Evolutionary conservation across 2,888 invertebrate species (phyloP), one percentile per base, ranked within the genome.

Genomic region (Nasonia oneida): DNA sequence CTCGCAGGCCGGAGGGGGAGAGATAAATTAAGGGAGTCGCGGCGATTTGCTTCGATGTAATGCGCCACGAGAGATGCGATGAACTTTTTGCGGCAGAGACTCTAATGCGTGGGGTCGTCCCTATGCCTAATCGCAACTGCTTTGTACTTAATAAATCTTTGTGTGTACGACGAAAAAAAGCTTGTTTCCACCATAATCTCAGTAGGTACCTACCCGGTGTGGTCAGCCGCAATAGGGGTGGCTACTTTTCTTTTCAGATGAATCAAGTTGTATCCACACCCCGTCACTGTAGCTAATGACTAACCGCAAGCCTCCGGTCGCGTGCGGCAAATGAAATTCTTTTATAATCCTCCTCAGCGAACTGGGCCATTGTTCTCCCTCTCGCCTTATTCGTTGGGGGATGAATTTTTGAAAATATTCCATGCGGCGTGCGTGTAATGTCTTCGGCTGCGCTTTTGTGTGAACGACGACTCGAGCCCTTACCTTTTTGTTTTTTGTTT

Each of bases 381-480:
- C 67, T 37, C 37, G 37, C 3, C 3, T 71, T 29, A 29, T 39
- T 71, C 71, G 71, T 37, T 15, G 29, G 14, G 37, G 37, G 70
- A 70, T 70, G 70, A 70, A 70, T 70, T 70, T 70, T 70, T 70
- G 70, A 70, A 70, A 70, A 70, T 70, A 33, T 70, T n/a, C n/a
- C 14, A 47, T 23, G 73, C 73, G 29, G 73, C n/a, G n/a, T 42
- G 42, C n/a, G 73, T 42, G n/a, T n/a, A 61, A 61, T 23, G 57
- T 67, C 67, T 67, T 67, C 33, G 67, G 33, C 67, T 29, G 23
- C 33, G 10, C 33, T 33, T 67, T 33, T 29, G 29, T 29, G 18
- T 2, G 23, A 64, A 29, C 64, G 10, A 23, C 64, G 10, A 64
- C 53, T 53, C 18, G 57, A 61, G 57, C 57, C 8, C 2, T 61